phyloP scores from a whole-genome alignment of 2,888 invertebrate genomes.

The Calliphora vomitoria region DNA sequence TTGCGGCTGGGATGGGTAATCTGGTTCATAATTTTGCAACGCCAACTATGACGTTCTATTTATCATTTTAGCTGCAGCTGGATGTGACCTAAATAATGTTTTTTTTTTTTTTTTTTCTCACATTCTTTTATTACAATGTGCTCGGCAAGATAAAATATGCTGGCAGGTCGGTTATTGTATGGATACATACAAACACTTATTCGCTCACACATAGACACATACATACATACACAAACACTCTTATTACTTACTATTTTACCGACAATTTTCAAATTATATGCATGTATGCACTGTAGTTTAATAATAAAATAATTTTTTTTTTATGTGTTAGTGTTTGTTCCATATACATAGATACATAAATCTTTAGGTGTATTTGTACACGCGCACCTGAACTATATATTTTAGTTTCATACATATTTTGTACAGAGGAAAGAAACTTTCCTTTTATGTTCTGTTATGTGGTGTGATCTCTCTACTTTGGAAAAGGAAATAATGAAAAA shows the following conservation, averaged over 20 bases:
- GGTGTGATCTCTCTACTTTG: neutral
- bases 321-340: no score
- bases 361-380: neutral
- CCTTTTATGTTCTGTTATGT: neutral
- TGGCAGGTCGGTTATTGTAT: neutral
- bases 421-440: neutral
- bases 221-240: neutral
- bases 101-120: neutral
- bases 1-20: neutral
- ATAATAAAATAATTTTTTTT: neutral
- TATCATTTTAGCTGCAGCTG: conserved; percentile 46
- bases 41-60: conserved; percentile 39
- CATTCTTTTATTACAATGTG: conserved; percentile 1
- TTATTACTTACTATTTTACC: neutral
- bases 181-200: neutral
- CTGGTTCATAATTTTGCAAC: neutral
- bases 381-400: conserved; percentile 30
- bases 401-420: neutral
- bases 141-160: conserved; percentile 16
- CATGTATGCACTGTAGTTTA: neutral
- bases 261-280: neutral
- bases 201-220: neutral
- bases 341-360: neutral
- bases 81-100: conserved; percentile 62
- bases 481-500: no score